Percentiles rank a stretch among this genome's conserved stretches.
phyloP scores from a whole-genome alignment of 2,113 vertebrate species.

The Motacilla alba region DNA sequence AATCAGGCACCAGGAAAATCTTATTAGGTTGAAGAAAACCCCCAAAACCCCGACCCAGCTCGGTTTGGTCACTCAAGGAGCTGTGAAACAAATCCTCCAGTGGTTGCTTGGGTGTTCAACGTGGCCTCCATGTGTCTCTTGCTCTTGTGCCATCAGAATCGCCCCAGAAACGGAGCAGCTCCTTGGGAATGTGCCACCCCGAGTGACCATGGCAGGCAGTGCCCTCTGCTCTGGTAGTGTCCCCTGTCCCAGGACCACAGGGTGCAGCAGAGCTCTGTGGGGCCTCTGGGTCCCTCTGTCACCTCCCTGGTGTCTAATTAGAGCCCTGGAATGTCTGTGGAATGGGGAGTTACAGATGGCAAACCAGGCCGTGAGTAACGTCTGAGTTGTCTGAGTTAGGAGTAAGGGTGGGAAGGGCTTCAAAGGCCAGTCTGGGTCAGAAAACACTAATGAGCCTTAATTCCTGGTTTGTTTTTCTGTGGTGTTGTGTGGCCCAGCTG shows the following conservation, averaged over 20 bases:
- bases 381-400: not conserved
- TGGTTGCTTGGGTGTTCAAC: fast-evolving
- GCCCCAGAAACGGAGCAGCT: not conserved
- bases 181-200: not conserved
- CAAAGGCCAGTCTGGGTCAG: not conserved
- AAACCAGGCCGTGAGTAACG: fast-evolving
- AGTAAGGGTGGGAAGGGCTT: not conserved
- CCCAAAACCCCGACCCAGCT: fast-evolving
- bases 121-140: not conserved
- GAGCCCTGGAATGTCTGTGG: not conserved
- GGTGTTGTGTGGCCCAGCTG: not conserved
- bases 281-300: not conserved
- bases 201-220: not conserved
- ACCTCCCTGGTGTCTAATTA: not conserved
- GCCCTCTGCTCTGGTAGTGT: not conserved
- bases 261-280: fast-evolving
- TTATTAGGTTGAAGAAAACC: not conserved
- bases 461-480: not conserved
- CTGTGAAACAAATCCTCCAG: not conserved
- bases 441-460: not conserved
- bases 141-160: not conserved
- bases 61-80: not conserved
- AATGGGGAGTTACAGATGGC: not conserved
- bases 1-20: not conserved
- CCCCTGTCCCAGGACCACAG: not conserved